These are phyloP conservation scores for Eretmochelys imbricata DNA, from an alignment of 2,113 vertebrate species.

Conservation along the genomic window DNA sequence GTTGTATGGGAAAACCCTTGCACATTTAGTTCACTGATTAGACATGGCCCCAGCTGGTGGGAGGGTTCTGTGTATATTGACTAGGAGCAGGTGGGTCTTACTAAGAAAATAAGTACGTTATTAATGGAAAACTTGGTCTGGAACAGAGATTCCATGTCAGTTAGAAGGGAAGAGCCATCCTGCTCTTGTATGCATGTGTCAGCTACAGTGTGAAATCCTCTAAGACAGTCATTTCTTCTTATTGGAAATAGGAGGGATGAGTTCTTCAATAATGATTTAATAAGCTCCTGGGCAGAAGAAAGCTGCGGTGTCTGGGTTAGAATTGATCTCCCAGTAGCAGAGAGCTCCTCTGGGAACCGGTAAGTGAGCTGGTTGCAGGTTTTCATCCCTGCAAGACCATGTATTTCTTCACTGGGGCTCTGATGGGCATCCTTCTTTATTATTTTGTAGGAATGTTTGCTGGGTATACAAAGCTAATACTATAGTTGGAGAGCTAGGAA, in stretches of 20 bases:
- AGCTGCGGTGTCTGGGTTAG: rapidly evolving
- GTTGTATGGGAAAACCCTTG: background rate
- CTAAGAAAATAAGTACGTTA: background rate
- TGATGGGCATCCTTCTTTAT: background rate
- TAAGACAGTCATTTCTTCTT: background rate
- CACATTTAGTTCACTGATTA: rapidly evolving
- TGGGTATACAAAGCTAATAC: background rate
- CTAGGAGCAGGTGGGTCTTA: background rate
- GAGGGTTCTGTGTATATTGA: background rate
- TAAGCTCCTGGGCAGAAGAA: background rate
- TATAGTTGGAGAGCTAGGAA: background rate
- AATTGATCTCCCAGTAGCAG: background rate
- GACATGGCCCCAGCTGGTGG: background rate
- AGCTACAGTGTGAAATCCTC: background rate
- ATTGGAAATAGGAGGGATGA: background rate
- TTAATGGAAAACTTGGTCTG: background rate
- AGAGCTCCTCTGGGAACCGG: background rate
- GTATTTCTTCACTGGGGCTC: background rate
- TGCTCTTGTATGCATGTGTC: background rate
- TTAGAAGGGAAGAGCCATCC: rapidly evolving
- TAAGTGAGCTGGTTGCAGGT: background rate
- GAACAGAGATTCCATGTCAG: background rate
- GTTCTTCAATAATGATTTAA: background rate
- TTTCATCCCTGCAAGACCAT: background rate
- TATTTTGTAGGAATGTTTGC: background rate